Base-by-base conservation (phyloP, 2,888 invertebrate genomes). In the Catonia carolina region DNA sequence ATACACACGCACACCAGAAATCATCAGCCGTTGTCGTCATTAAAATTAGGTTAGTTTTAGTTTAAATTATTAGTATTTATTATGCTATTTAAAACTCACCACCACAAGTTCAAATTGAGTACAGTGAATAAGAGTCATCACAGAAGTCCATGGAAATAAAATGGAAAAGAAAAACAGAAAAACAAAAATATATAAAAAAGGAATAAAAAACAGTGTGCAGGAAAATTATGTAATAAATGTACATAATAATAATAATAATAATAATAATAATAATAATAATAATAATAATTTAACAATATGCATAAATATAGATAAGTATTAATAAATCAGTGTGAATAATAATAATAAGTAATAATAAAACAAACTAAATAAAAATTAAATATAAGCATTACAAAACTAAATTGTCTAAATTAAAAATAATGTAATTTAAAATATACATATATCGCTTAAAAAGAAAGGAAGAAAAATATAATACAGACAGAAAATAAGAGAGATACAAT, bases 81-180 rank as follows among this genome's bases (percentile, higher is more conserved):
- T n/a, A n/a, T n/a, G n/a, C n/a, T n/a, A 48, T 8, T 48, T 48
- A 15, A 22, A 39, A 63, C 63, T 63, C 63, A 63, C 63, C 63
- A 55, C 62, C 42, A 37, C 31, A 59, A 55, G 36, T 15, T 55
- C 56, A 60, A 53, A 58, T 27, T 27, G 56, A 56, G 55, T 48
- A 53, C 47, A 58, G 60, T 58, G 52, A 55, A 51, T 62, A 55
- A 50, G 53, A 61, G 59, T 57, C 59, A 57, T 59, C 62, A 61
- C 54, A 61, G 58, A 22, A 54, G 62, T 64, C 64, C 61, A 58
- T 58, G 64, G 60, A 64, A 64, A 63, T 60, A 63, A 62, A 64
- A 64, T 63, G 63, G 58, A 61, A 63, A 60, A 27, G 59, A 53
- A 61, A 59, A 61, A 60, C 56, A 62, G 61, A 59, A 55, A 62